Evolutionary conservation across 1,140 invertebrate genomes (phyloP).

Genomic region (Tetramorium alpestre): DNA sequence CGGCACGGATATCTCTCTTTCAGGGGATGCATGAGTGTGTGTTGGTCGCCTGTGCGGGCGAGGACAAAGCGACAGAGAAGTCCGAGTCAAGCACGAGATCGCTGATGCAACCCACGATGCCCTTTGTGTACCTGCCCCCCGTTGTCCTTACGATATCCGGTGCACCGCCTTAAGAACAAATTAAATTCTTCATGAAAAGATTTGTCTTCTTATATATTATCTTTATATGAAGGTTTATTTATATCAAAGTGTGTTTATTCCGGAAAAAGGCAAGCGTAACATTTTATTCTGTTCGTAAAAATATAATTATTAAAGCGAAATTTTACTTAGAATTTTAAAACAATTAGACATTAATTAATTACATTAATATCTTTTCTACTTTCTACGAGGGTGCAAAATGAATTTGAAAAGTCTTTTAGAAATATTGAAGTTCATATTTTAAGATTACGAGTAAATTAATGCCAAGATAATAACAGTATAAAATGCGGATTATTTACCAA

Average conservation of each 20-base stretch:
- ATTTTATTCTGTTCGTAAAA: background rate
- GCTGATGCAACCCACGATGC: constrained; percentile 92
- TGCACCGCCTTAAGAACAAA: constrained; percentile 89
- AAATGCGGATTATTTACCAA: constrained; percentile 88
- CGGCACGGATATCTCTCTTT: constrained; percentile 72
- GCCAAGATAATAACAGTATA: background rate
- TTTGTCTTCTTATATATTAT: background rate
- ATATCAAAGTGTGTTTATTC: background rate
- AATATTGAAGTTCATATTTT: background rate
- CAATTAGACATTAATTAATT: background rate
- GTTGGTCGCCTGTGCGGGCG: constrained; percentile 87
- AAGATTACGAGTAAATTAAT: background rate
- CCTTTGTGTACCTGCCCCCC: constrained; percentile 89
- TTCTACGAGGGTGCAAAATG: background rate
- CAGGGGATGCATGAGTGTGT: constrained; percentile 84
- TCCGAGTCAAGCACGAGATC: constrained; percentile 93
- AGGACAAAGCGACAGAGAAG: constrained; percentile 88
- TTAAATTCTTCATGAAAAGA: background rate
- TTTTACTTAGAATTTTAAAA: background rate
- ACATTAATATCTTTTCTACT: background rate
- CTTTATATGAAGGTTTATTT: no score
- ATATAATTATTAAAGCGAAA: background rate
- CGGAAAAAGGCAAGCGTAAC: background rate
- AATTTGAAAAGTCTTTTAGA: constrained; percentile 4
- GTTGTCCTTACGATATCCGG: constrained; percentile 89